Base-by-base conservation (phyloP, 2,113 vertebrate genomes). In the Onychorhynchus coronatus region DNA sequence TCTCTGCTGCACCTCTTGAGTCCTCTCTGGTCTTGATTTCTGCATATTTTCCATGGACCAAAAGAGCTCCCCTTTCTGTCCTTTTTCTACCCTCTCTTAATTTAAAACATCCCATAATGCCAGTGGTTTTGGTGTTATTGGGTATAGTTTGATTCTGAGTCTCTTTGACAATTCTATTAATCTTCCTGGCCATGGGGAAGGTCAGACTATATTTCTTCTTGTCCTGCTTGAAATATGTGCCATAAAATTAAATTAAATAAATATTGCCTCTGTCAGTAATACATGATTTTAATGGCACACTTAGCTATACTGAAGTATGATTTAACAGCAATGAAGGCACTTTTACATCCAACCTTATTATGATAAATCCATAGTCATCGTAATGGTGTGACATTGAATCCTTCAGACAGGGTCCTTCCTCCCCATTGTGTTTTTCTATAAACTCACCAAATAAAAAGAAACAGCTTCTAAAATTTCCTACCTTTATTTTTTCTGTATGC, bases 241-340 rank as follows among this genome's bases (percentile, higher is more conserved):
- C 41, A 66, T 85, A 67, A 95, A 93, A 95, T 95, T 89, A 93
- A 93, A 95, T 95, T 66, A 95, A 47, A 81, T 91, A 97, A 96
- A 91, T 88, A 94, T 95, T 92, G 42, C 41, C 49, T 92, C 24
- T 94, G 89, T 91, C 95, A 93, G 85, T 73, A 95, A 89, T 52
- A 68, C 35, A 87, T 44, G n/a, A 91, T 70, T 95, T 96, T 96
- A 97, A 97, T 90, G 82, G 67, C n/a, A 58, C 78, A 80, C 86
- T 94, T 98, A 95, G 74, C 58, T 88, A 94, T 47, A 66, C 44
- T 56, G 94, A 94, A 71, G 72, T 88, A 61, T 91, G 88, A 94
- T 39, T 95, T 87, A 91, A 89, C 56, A 86, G 78, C 92, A 91
- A 8, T 85, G 35, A 56, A 91, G 77, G 59, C 42, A 62, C 39